phyloP scores from a whole-genome alignment of 92 coral and sea anemone species.

The Porites cylindrica region DNA sequence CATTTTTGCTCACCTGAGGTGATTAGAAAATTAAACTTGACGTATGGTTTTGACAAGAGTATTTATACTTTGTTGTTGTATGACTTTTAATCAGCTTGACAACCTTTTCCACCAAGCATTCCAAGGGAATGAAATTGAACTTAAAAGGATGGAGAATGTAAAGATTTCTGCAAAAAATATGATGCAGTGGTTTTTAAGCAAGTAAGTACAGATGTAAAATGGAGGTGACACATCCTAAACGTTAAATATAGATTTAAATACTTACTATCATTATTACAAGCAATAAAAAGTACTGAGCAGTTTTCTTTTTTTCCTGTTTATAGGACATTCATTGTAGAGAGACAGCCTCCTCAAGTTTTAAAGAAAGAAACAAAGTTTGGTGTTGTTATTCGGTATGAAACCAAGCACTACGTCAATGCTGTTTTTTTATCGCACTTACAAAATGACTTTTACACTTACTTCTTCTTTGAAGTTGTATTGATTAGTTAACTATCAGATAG shows the following conservation, averaged over 20 bases:
- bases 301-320: too few relatives aligned
- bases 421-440: background rate
- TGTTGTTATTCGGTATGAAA: constrained; percentile 78
- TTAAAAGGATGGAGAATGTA: constrained; percentile 82
- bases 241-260: background rate
- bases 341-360: constrained; percentile 95
- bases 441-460: background rate
- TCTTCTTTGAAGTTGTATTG: too few relatives aligned
- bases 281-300: background rate
- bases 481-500: too few relatives aligned
- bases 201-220: constrained; percentile 46
- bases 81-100: constrained; percentile 73
- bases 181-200: constrained; percentile 80
- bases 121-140: constrained; percentile 80
- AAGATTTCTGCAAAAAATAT: constrained; percentile 69
- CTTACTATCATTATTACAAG: background rate
- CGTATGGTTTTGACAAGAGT: too few relatives aligned
- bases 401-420: background rate
- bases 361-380: constrained; percentile 95
- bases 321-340: constrained; percentile 90
- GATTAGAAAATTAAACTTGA: too few relatives aligned
- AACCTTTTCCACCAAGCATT: constrained; percentile 93
- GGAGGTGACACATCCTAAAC: too few relatives aligned
- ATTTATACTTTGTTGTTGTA: background rate
- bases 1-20: too few relatives aligned